Conservation (phyloP, 1,140 invertebrate species). For the Drosophila nigromelanica region DNA sequence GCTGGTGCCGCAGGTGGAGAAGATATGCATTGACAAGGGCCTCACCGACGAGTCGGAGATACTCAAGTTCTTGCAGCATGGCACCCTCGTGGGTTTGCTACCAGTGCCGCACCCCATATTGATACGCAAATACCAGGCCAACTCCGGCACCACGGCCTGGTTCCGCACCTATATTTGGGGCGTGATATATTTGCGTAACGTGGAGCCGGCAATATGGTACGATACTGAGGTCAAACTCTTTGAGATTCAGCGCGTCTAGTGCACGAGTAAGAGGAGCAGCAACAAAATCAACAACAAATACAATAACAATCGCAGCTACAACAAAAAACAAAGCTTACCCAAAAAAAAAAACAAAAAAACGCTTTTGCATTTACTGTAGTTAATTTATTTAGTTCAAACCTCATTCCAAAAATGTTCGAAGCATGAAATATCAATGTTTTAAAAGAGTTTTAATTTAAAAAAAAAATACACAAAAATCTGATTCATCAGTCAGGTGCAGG, state of each 20-base stretch:
- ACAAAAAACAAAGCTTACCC: conserved; percentile 78
- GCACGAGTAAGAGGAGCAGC: conserved; percentile 84
- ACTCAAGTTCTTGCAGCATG: conserved; percentile 99
- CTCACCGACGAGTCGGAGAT: conserved; percentile 99
- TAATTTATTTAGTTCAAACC: conserved; percentile 69
- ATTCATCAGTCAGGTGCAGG: conserved; percentile 2
- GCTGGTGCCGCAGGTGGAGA: conserved; percentile 99
- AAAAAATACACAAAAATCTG: neutral
- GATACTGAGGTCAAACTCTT: conserved; percentile 99
- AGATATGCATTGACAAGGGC: conserved; percentile 99
- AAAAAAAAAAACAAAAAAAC: conserved; percentile 85
- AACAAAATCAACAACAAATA: conserved; percentile 42
- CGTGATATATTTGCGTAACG: conserved; percentile 98
- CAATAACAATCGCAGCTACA: conserved; percentile 44
- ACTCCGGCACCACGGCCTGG: conserved; percentile 99
- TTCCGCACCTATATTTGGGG: conserved; percentile 99
- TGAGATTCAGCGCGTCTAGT: conserved; percentile 95
- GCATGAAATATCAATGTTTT: conserved; percentile 42
- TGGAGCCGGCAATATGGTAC: conserved; percentile 99
- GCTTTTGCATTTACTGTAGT: conserved; percentile 87
- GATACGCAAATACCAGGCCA: conserved; percentile 99
- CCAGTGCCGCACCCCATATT: conserved; percentile 99
- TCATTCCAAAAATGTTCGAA: conserved; percentile 54
- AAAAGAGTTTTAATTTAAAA: conserved; percentile 12
- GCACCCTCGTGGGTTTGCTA: conserved; percentile 97